phyloP scores from a whole-genome alignment of 2,888 invertebrate species.

The Dugesia japonica region DNA sequence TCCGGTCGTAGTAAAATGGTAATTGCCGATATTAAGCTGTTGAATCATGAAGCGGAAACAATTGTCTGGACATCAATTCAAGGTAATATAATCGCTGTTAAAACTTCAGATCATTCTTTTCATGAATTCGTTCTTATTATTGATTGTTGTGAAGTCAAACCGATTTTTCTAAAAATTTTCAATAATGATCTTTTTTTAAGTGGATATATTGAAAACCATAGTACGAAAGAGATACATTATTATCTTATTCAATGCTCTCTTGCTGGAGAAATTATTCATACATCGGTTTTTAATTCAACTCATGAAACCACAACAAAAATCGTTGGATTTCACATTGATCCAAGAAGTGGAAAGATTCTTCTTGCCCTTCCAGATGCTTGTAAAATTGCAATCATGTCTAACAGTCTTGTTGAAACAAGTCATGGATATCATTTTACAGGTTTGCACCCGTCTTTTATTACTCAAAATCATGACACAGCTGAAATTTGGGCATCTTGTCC shows the following conservation, averaged over 20 bases:
- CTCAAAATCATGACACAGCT: constrained; percentile 1
- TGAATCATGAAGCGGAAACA: not conserved
- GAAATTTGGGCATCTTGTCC: constrained; percentile 31
- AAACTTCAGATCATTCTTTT: not conserved
- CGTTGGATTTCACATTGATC: constrained; percentile 26
- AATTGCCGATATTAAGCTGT: constrained; percentile 6
- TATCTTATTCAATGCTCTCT: constrained; percentile 22
- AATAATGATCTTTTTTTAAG: not conserved
- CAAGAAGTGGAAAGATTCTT: constrained; percentile 24
- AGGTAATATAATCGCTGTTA: not conserved
- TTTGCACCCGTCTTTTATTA: constrained; percentile 28
- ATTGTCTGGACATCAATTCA: not conserved
- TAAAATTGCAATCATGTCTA: constrained; percentile 20
- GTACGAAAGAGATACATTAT: not conserved
- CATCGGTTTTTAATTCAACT: not conserved
- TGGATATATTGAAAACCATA: not conserved
- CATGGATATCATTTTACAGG: not conserved
- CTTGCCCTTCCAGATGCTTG: constrained; percentile 16
- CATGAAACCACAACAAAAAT: not conserved
- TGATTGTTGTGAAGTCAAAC: constrained; percentile 9
- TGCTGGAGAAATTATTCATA: constrained; percentile 11
- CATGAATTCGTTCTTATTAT: not conserved
- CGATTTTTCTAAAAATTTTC: constrained; percentile 21
- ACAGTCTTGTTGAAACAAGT: constrained; percentile 24
- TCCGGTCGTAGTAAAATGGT: not conserved